A percentile compares a stretch with the other conserved stretches of the same genome.
Conservation (phyloP, 2,797 vertebrate genomes). For the Rachycentron canadum region DNA sequence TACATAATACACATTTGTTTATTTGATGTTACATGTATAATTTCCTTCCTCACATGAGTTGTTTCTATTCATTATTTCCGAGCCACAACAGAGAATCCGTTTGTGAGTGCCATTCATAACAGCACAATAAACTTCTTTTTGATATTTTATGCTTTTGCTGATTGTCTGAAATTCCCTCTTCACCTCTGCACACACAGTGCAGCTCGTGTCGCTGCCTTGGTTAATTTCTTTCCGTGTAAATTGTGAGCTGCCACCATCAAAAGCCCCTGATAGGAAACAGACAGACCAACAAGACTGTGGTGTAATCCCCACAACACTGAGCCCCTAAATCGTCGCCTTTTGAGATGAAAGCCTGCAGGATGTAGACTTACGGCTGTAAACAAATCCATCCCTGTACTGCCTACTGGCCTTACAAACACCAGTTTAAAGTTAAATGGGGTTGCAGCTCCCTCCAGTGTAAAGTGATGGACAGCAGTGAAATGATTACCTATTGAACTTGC, state of each 20-base stretch:
- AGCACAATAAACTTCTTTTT: constrained; percentile 13
- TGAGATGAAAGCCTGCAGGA: constrained; percentile 48
- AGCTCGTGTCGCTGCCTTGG: not conserved
- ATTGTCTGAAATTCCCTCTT: constrained; percentile 48
- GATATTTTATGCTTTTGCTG: constrained; percentile 46
- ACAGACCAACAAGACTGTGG: constrained; percentile 24
- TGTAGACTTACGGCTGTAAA: constrained; percentile 45
- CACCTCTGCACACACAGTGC: constrained; percentile 33
- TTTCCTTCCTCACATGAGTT: not conserved
- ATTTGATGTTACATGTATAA: constrained; percentile 16
- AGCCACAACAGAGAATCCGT: not conserved
- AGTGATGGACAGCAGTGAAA: constrained; percentile 57
- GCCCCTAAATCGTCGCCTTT: constrained; percentile 56
- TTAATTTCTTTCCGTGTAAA: constrained; percentile 40
- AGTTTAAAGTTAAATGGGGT: constrained; percentile 47
- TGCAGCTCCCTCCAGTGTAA: constrained; percentile 76
- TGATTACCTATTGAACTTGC: constrained; percentile 49
- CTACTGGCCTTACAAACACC: constrained; percentile 23
- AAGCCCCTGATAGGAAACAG: constrained; percentile 44
- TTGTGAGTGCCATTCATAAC: not conserved
- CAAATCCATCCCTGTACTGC: constrained; percentile 38
- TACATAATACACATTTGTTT: not conserved
- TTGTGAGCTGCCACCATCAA: constrained; percentile 42
- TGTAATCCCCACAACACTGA: constrained; percentile 29
- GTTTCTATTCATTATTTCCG: not conserved